Base-by-base conservation (phyloP, 2,797 vertebrate species). In the Ficedula albicollis region DNA sequence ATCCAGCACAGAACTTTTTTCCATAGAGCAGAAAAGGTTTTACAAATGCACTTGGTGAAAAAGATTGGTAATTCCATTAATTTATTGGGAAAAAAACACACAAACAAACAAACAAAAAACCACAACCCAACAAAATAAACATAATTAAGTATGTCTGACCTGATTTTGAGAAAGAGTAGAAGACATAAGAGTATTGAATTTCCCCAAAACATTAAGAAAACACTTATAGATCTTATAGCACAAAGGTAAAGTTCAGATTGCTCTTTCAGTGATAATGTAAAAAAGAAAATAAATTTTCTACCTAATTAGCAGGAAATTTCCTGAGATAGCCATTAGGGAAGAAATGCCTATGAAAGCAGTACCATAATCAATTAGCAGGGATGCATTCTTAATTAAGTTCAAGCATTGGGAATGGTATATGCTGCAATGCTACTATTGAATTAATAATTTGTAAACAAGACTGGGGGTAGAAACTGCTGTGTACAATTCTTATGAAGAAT, bases 291-390 rank as follows among this genome's bases (percentile, higher is more conserved):
- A 93, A 82, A 79, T 87, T 79, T 96, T 74, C 75, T 91, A 94
- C 92, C 89, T 97, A 96, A 95, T 89, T 96, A 96, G 60, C 46
- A 94, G 67, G 51, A 94, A 79, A 95, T 69, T 76, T 49, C 79
- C 81, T 80, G 67, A 96, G 83, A 89, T 70, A 76, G 79, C 74
- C 74, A 80, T 78, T 62, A 84, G 93, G 74, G 95, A 80, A 48
- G 19, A 52, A 87, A 89, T 79, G 63, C 67, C 72, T 60, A 67
- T 56, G 76, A 87, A 96, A 93, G 70, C 54, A 84, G 59, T 48
- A 79, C 59, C 62, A 68, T 87, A 93, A 94, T 97, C 95, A 97
- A 95, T 97, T 96, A 97, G 81, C 69, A 95, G 66, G 59, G 68
- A 91, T 86, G 83, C 78, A 88, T 94, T 95, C 88, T 92, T 97